Percentiles rank a stretch among this genome's conserved stretches.
Conservation (phyloP, 2,888 invertebrate species). For the Mantis religiosa region DNA sequence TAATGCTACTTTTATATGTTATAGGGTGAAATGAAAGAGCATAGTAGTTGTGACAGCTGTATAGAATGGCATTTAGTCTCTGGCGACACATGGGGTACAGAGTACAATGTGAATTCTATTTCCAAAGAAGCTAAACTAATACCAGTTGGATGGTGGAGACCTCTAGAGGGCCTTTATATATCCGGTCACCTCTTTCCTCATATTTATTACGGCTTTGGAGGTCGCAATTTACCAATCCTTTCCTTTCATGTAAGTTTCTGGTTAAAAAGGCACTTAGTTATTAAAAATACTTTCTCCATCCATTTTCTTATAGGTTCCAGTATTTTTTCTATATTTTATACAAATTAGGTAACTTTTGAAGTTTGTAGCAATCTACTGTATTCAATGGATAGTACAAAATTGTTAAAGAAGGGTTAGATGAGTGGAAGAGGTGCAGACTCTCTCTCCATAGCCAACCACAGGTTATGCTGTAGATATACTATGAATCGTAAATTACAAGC, state of each 20-base stretch:
- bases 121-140: constrained; percentile 36
- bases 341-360: no score
- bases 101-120: neutral
- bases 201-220: constrained; percentile 71
- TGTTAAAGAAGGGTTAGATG: no score
- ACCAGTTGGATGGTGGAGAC: constrained; percentile 70
- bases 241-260: constrained; percentile 67
- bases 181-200: constrained; percentile 75
- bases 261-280: neutral
- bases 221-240: constrained; percentile 65
- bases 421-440: no score
- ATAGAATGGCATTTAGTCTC: constrained; percentile 54
- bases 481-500: no score
- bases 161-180: constrained; percentile 62
- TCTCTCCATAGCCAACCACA: no score
- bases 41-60: constrained; percentile 52
- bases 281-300: no score
- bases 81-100: constrained; percentile 55
- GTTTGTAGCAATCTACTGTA: no score
- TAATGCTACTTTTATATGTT: neutral
- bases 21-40: constrained; percentile 40
- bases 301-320: no score
- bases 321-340: no score
- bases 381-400: no score
- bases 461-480: no score